These are phyloP conservation scores for Galerucella pusilla DNA, from an alignment of 2,888 invertebrate species.

Conservation along the genomic window DNA sequence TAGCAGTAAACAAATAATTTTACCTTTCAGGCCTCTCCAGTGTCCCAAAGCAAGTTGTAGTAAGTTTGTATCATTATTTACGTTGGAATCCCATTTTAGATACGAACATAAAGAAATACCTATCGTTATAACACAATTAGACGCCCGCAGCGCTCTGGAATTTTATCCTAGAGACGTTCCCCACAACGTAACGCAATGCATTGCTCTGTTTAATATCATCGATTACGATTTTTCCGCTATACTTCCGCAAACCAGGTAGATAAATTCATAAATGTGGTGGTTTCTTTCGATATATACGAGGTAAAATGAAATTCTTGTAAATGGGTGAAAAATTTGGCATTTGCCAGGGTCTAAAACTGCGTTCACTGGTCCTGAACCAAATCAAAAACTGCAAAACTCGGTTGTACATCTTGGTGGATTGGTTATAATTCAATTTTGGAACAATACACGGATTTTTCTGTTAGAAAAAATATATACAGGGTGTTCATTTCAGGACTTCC, in stretches of 20 bases:
- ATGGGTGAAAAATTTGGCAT: neutral
- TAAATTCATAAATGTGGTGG: slow-evolving; percentile 14
- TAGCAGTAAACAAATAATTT: neutral
- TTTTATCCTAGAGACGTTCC: slow-evolving; percentile 56
- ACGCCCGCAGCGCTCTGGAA: slow-evolving; percentile 57
- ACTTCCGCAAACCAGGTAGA: slow-evolving; percentile 40
- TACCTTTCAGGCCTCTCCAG: slow-evolving; percentile 62
- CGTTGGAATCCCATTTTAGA: slow-evolving; percentile 68
- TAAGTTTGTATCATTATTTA: slow-evolving; percentile 68
- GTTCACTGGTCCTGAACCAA: too few species aligned
- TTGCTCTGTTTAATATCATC: slow-evolving; percentile 51
- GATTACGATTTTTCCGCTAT: slow-evolving; percentile 45
- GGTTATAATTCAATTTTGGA: too few species aligned
- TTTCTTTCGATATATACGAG: too few species aligned
- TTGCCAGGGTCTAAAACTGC: too few species aligned
- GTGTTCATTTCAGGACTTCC: too few species aligned
- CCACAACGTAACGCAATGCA: slow-evolving; percentile 55
- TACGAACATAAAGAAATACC: slow-evolving; percentile 67
- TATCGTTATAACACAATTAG: slow-evolving; percentile 54
- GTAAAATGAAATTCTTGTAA: neutral
- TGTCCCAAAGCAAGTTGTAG: slow-evolving; percentile 69
- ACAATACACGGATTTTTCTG: too few species aligned
- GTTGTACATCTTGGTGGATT: too few species aligned
- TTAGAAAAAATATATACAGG: too few species aligned
- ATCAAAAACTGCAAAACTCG: too few species aligned